A percentile compares a stretch with the other conserved stretches of the same genome.
These are phyloP conservation scores for Natrix natrix DNA, from an alignment of 2,797 vertebrate species.

Conservation along the genomic window DNA sequence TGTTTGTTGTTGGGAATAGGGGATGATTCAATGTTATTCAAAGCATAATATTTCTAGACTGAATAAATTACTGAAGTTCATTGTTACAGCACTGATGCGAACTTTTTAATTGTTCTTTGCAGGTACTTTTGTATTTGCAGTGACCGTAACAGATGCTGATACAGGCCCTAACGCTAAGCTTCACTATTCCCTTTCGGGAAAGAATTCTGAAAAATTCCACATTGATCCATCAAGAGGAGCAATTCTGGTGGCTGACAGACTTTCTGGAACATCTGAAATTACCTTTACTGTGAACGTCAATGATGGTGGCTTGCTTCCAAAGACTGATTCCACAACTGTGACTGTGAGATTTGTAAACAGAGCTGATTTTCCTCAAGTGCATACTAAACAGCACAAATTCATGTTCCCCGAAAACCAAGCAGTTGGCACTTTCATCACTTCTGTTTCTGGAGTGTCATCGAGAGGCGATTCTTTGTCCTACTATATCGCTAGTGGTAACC, in stretches of 20 bases:
- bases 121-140: slow-evolving; percentile 95
- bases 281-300: slow-evolving; percentile 92
- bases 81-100: background rate
- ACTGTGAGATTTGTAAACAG: slow-evolving; percentile 90
- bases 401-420: slow-evolving; percentile 91
- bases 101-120: slow-evolving; percentile 44
- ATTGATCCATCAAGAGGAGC: slow-evolving; percentile 90
- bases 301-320: slow-evolving; percentile 83
- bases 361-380: slow-evolving; percentile 87
- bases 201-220: slow-evolving; percentile 90
- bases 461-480: slow-evolving; percentile 89
- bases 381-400: slow-evolving; percentile 81
- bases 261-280: slow-evolving; percentile 84
- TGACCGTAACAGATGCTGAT: slow-evolving; percentile 94
- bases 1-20: background rate
- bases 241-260: slow-evolving; percentile 84
- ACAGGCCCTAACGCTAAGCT: slow-evolving; percentile 88
- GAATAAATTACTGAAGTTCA: background rate
- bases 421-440: slow-evolving; percentile 84
- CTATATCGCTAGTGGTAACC: slow-evolving; percentile 93
- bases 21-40: background rate
- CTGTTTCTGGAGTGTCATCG: slow-evolving; percentile 81
- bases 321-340: slow-evolving; percentile 91
- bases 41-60: background rate
- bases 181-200: slow-evolving; percentile 88